Evolutionary conservation across 1,140 invertebrate genomes (phyloP).

Genomic region (Procambarus clarkii): DNA sequence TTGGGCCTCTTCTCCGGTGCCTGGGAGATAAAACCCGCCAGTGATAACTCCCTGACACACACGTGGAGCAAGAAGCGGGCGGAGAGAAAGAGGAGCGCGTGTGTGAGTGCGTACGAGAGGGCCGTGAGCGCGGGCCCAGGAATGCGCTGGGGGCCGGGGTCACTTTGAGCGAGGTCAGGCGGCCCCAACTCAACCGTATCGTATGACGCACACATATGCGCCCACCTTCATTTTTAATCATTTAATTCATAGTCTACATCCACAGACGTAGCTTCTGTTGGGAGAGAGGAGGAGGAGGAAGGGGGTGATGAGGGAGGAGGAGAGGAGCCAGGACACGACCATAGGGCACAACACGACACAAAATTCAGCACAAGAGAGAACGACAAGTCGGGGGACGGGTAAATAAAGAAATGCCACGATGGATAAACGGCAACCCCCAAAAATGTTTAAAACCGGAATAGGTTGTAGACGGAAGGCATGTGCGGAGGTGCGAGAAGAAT

Average conservation of each 20-base stretch:
- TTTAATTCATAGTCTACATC: constrained; percentile 50
- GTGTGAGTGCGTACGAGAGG: neutral
- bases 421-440: too few relatives aligned
- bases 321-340: neutral
- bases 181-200: constrained; percentile 33
- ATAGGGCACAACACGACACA: too few relatives aligned
- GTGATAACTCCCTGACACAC: neutral
- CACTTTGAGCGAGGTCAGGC: constrained; percentile 22
- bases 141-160: neutral
- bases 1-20: constrained; percentile 24
- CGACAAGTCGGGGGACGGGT: too few relatives aligned
- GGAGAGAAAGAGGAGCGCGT: neutral
- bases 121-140: neutral
- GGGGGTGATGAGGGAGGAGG: neutral
- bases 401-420: too few relatives aligned
- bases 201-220: constrained; percentile 36
- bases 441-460: too few relatives aligned
- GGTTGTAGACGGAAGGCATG: too few relatives aligned
- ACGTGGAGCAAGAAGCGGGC: neutral
- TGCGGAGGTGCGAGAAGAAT: too few relatives aligned
- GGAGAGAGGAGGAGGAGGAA: neutral
- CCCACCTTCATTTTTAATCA: constrained; percentile 36
- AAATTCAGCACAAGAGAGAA: too few relatives aligned
- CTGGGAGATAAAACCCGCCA: neutral
- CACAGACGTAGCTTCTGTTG: constrained; percentile 23